Percentiles rank a stretch among this genome's conserved stretches.
These are phyloP conservation scores for Stenotaenia linearis DNA, from an alignment of 2,888 invertebrate genomes.

Conservation along the genomic window DNA sequence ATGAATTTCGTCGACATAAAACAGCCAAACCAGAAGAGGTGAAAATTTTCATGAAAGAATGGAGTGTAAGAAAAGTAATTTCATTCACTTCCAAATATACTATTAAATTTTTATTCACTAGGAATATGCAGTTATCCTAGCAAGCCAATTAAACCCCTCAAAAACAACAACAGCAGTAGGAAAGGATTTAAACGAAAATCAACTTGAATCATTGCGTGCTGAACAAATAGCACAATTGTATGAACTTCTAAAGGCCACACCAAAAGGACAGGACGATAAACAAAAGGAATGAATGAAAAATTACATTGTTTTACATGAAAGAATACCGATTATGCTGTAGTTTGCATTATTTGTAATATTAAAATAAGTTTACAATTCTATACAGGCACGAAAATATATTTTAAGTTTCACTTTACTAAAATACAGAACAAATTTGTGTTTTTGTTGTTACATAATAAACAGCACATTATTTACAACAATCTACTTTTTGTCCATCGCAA, in stretches of 20 bases:
- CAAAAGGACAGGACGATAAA: not conserved
- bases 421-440: not conserved
- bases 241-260: slow-evolving; percentile 64
- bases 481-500: not conserved
- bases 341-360: not conserved
- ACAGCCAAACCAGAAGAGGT: slow-evolving; percentile 61
- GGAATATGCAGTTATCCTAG: slow-evolving; percentile 70
- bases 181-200: slow-evolving; percentile 55
- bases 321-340: not conserved
- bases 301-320: not conserved
- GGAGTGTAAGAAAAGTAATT: slow-evolving; percentile 67
- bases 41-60: slow-evolving; percentile 73
- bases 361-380: not conserved
- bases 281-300: not conserved
- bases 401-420: not conserved
- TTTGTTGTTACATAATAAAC: not conserved
- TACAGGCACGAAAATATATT: not conserved
- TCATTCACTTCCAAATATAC: not conserved
- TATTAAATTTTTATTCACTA: slow-evolving; percentile 47
- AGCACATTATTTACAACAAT: not conserved
- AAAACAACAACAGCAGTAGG: slow-evolving; percentile 59
- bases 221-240: slow-evolving; percentile 80
- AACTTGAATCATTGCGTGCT: slow-evolving; percentile 66
- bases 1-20: slow-evolving; percentile 81
- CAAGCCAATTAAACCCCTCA: slow-evolving; percentile 60